A percentile compares a stretch with the other conserved stretches of the same genome.
Evolutionary conservation across 1,140 invertebrate species (phyloP).

Genomic region (Coptotermes formosanus): DNA sequence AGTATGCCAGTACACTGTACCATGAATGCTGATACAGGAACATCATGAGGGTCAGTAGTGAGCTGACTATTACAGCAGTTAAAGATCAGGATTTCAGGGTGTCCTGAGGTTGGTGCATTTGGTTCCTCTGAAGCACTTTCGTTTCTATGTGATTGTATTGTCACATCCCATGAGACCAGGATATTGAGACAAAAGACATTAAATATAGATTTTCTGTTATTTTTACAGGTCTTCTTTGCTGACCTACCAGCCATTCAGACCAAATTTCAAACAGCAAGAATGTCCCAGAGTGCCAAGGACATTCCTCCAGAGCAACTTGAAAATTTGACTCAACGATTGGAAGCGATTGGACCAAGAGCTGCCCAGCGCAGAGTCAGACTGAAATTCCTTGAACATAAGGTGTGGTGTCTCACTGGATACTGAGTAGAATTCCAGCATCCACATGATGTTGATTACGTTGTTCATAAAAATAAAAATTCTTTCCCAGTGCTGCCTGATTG

Average conservation of each 20-base stretch:
- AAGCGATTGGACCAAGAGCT: conserved; percentile 66
- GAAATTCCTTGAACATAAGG: conserved; percentile 87
- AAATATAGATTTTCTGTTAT: neutral
- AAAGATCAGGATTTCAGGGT: too few relatives aligned
- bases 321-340: conserved; percentile 73
- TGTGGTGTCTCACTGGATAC: conserved; percentile 38
- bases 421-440: too few relatives aligned
- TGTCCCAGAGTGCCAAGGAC: conserved; percentile 58
- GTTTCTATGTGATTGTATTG: too few relatives aligned
- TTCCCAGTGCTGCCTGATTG: conserved; percentile 78
- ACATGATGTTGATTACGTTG: neutral
- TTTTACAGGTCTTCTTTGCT: conserved; percentile 71
- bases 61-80: too few relatives aligned
- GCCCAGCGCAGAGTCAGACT: conserved; percentile 74
- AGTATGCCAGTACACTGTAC: too few relatives aligned
- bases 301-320: conserved; percentile 76
- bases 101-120: too few relatives aligned
- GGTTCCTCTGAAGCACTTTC: too few relatives aligned
- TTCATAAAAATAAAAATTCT: neutral
- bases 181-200: too few relatives aligned
- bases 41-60: too few relatives aligned
- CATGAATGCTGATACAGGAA: too few relatives aligned
- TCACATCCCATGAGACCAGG: too few relatives aligned
- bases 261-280: conserved; percentile 69
- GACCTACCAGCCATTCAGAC: conserved; percentile 73